phyloP scores from a whole-genome alignment of 1,140 invertebrate genomes.

The Neodiprion pinetum region DNA sequence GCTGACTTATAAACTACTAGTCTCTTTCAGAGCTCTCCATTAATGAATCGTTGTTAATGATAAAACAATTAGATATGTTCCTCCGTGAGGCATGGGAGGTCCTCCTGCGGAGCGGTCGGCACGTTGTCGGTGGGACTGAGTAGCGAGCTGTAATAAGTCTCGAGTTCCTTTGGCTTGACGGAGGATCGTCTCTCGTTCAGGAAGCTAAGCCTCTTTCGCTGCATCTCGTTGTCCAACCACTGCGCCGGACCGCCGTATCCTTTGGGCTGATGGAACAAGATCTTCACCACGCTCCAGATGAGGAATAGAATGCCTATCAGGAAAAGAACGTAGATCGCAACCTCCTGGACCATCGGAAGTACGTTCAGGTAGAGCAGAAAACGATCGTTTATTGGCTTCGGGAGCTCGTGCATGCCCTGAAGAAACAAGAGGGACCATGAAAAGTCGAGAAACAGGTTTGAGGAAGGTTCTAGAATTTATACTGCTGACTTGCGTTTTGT shows the following conservation, averaged over 20 bases:
- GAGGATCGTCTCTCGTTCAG: slow-evolving; percentile 46
- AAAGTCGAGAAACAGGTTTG: slow-evolving; percentile 10
- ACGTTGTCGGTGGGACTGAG: slow-evolving; percentile 46
- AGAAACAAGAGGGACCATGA: slow-evolving; percentile 32
- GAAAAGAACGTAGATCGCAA: slow-evolving; percentile 67
- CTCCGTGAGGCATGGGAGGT: slow-evolving; percentile 42
- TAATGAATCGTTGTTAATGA: not conserved
- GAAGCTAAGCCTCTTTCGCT: slow-evolving; percentile 44
- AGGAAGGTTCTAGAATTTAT: not conserved
- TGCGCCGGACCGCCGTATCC: slow-evolving; percentile 26
- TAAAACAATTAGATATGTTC: slow-evolving; percentile 42
- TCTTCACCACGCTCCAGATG: slow-evolving; percentile 55
- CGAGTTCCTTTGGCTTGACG: slow-evolving; percentile 49
- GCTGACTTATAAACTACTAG: not conserved
- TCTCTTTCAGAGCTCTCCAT: not conserved
- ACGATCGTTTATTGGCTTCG: slow-evolving; percentile 65
- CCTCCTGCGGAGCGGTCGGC: slow-evolving; percentile 21
- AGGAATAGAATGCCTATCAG: slow-evolving; percentile 63
- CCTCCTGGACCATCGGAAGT: slow-evolving; percentile 67
- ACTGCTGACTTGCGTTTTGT: not conserved
- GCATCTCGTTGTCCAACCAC: slow-evolving; percentile 49
- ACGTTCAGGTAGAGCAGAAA: slow-evolving; percentile 78
- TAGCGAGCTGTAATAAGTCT: slow-evolving; percentile 56
- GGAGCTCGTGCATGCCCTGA: slow-evolving; percentile 74
- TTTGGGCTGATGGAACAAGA: slow-evolving; percentile 49